Evolutionary conservation across 2,888 invertebrate species (phyloP), one percentile per base, ranked within the genome.

Genomic region (Rhagium mordax): DNA sequence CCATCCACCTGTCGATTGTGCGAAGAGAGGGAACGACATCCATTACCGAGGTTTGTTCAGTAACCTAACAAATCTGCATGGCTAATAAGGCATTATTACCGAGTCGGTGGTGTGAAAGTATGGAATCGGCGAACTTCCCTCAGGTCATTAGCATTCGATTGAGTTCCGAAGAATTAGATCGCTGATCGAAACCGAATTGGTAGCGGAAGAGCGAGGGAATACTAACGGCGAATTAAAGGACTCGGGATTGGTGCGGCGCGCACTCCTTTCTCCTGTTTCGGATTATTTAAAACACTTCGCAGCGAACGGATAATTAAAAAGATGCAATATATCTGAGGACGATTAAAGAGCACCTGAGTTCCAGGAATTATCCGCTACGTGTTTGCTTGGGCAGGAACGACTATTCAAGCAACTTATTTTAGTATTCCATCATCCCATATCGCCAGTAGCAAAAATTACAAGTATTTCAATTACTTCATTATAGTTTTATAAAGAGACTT

Each of bases 111-210:
- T 51, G 67, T 55, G 6, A 67, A 67, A 41, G 41, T 60, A 59
- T 29, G 33, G 33, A 64, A 59, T 60, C 33, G 74, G 71, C 76
- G 70, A 74, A 77, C 71, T 75, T 77, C 76, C 80, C 78, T 79
- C 81, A 78, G 76, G 68, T 78, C 82, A 83, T 83, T 83, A 82
- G 81, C 81, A 81, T 79, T 77, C 79, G 78, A 80, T 77, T 75
- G 75, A 78, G 75, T 81, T 74, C 80, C 80, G 78, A 62, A 74
- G 76, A 83, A 84, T 83, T 83, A 83, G 79, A 77, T 77, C 75
- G 75, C 76, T 81, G 82, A 82, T 82, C 80, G 81, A 78, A 81
- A 76, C 79, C 82, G 82, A 84, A 84, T 84, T 82, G 84, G 82
- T 82, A 81, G 74, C 71, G 74, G 76, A 73, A 77, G 68, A 73